A percentile compares a stretch with the other conserved stretches of the same genome.
phyloP scores from a whole-genome alignment of 2,113 vertebrate species.

The Cottus gobio region DNA sequence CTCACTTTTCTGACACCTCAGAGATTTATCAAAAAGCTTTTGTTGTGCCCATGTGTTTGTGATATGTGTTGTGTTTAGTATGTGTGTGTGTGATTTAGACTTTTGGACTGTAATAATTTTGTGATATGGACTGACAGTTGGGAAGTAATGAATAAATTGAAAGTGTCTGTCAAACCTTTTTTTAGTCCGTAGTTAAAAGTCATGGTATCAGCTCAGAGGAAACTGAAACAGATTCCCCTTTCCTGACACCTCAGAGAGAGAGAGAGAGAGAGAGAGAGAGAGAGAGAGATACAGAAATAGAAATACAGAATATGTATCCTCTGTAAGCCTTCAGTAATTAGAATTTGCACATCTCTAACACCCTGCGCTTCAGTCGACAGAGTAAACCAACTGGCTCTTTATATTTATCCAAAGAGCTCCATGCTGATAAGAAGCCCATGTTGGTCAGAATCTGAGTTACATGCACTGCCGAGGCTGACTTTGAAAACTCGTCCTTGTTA shows the following conservation, averaged over 20 bases:
- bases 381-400: conserved; percentile 66
- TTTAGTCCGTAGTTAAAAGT: conserved; percentile 53
- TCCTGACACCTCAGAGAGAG: conserved; percentile 45
- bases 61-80: background rate
- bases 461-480: conserved; percentile 37
- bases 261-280: conserved; percentile 5
- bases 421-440: conserved; percentile 45
- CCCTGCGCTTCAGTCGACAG: conserved; percentile 45
- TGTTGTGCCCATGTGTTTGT: background rate
- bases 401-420: conserved; percentile 60
- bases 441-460: conserved; percentile 44
- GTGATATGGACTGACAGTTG: conserved; percentile 35
- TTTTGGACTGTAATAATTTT: conserved; percentile 2
- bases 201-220: conserved; percentile 48
- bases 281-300: background rate
- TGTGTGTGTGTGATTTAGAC: conserved; percentile 4
- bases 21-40: conserved; percentile 1
- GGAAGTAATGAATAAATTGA: conserved; percentile 50
- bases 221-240: conserved; percentile 60
- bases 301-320: conserved; percentile 34
- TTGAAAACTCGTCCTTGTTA: conserved; percentile 57
- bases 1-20: conserved; percentile 1
- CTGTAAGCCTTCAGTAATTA: conserved; percentile 66
- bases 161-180: conserved; percentile 61
- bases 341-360: conserved; percentile 56